These are phyloP conservation scores for Trematocara macrostoma DNA, from an alignment of 2,113 vertebrate species.

Conservation along the genomic window DNA sequence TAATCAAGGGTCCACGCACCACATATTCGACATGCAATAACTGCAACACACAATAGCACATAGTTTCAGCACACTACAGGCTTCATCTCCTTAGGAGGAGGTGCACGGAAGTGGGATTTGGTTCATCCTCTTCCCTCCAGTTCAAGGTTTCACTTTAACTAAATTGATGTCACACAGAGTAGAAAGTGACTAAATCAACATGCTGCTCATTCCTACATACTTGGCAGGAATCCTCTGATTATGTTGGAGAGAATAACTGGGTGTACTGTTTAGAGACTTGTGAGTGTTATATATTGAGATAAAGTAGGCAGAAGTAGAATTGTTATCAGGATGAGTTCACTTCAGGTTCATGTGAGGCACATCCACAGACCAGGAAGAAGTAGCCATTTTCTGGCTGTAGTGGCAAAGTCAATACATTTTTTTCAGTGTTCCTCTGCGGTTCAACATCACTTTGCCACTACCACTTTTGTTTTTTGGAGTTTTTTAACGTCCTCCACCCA, in stretches of 20 bases:
- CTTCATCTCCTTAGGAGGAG: neutral
- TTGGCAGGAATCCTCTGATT: neutral
- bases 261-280: neutral
- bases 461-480: constrained; percentile 10
- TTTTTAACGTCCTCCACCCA: constrained; percentile 16
- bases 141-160: neutral
- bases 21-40: neutral
- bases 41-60: neutral
- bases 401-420: neutral
- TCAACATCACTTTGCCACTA: constrained; percentile 16
- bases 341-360: neutral
- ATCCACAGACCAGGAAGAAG: neutral
- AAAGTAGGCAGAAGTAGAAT: neutral
- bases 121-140: neutral
- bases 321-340: neutral
- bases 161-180: neutral
- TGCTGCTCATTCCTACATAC: neutral
- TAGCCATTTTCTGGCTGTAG: neutral
- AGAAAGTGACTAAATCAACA: neutral
- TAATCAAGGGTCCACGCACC: neutral
- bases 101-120: neutral
- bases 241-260: neutral
- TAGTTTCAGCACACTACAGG: neutral
- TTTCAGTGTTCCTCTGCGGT: neutral
- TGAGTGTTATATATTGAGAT: neutral